Base-by-base conservation (phyloP, 1,140 invertebrate species). In the Nephila pilipes region DNA sequence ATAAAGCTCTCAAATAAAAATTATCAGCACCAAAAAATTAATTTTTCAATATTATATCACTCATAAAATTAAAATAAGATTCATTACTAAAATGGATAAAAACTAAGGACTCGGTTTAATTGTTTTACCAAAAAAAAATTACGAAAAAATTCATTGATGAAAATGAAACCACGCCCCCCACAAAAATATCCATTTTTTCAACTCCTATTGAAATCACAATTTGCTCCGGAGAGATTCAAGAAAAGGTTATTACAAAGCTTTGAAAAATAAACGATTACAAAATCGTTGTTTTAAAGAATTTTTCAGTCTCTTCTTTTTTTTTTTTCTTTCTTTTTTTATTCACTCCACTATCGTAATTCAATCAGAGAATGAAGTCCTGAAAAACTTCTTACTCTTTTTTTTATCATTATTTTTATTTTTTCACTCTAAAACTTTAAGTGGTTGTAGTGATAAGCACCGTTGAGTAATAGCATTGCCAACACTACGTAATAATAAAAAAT, bases 371-470 rank as follows among this genome's bases (percentile, higher is more conserved):
- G 38, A 75, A 29, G 55, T 32, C 10, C n/a, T 36, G 46, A 87
- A 80, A 79, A 79, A 90, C 55, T 87, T 60, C 85, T 87, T 60
- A 58, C 55, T 36, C 63, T 60, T 29, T 32, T 58, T 36, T 87
- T 32, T 32, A 18, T 29, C 14, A 14, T 75, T 32, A 25, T 79
- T 6, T 79, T 36, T 10, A 18, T 80, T 81, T 81, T 81, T 25
- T 81, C 80, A 25, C 29, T 65, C 46, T 87, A 87, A 87, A 93
- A 93, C 63, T 93, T 93, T 87, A 93, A 93, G 85, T 93, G 91
- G 91, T 65, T 93, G 83, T 60, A 93, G 91, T 57, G 91, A 93
- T 93, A 93, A 93, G 83, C 25, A 46, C n/a, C 55, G 55, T 65
- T 79, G 58, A 93, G 91, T 93, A 93, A 93, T 87, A 93, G 85